These are phyloP conservation scores for Atopsyche davidsoni DNA, from an alignment of 1,140 invertebrate genomes.

Conservation along the genomic window DNA sequence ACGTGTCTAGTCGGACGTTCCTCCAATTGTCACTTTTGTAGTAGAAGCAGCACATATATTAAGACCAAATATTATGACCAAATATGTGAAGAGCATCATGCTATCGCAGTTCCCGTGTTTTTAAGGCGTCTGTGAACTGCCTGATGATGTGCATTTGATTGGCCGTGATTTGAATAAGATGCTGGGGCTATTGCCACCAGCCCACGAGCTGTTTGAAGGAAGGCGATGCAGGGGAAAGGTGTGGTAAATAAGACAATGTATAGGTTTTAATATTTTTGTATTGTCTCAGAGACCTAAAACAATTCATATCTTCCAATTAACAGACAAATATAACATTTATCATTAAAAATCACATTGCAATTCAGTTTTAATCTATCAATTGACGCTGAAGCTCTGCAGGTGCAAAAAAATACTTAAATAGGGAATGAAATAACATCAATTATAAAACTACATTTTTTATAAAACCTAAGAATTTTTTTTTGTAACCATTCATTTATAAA, in stretches of 20 bases:
- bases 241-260: not conserved
- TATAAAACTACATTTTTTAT: not conserved
- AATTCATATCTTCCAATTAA: conserved; percentile 23
- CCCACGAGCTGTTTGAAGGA: no score
- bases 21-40: no score
- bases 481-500: not conserved
- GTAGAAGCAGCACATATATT: no score
- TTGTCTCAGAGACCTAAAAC: conserved; percentile 23
- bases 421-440: not conserved
- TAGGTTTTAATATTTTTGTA: conserved; percentile 17
- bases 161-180: no score
- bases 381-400: conserved; percentile 10
- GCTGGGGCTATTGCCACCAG: no score
- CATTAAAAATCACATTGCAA: conserved; percentile 20
- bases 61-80: no score
- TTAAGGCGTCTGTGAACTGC: no score
- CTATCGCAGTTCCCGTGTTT: no score
- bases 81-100: no score
- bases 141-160: no score
- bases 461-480: not conserved
- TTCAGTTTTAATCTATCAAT: conserved; percentile 15
- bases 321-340: conserved; percentile 23
- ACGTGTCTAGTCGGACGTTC: no score
- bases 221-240: not conserved
- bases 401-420: not conserved